Conservation (phyloP, 1,140 invertebrate species). For the Asbolus verrucosus region DNA sequence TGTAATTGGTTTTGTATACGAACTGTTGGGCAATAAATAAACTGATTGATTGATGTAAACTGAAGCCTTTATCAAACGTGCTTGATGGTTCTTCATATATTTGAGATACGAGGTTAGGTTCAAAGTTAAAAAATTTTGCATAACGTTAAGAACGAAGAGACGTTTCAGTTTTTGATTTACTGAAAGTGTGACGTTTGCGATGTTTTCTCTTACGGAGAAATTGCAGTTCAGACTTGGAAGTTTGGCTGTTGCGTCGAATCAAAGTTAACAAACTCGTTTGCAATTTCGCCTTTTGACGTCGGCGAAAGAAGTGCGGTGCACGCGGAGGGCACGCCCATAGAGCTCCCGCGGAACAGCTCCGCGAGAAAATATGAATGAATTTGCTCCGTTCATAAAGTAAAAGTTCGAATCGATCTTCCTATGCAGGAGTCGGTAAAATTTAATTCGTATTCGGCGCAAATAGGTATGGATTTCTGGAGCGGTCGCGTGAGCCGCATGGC, state of each 20-base stretch:
- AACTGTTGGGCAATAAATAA: no score
- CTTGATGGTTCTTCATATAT: no score
- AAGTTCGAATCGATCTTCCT: conserved; percentile 18
- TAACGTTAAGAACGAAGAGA: no score
- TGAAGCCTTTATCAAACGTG: no score
- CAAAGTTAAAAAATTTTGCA: no score
- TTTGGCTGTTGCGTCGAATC: not conserved
- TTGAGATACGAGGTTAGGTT: no score
- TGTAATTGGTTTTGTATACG: no score
- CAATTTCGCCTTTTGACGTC: conserved; percentile 7
- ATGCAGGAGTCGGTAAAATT: conserved; percentile 23
- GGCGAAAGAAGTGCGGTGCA: not conserved
- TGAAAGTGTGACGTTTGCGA: no score
- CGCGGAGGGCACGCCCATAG: not conserved
- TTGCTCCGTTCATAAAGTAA: conserved; percentile 16
- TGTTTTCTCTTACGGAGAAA: no score
- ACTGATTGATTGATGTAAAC: no score
- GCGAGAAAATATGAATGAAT: conserved; percentile 24
- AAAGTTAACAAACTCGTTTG: not conserved
- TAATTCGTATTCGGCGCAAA: conserved; percentile 22
- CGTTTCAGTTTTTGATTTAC: no score
- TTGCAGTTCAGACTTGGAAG: no score
- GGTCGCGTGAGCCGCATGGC: conserved; percentile 2
- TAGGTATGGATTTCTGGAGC: conserved; percentile 4
- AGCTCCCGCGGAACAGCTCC: not conserved